Evolutionary conservation across 2,888 invertebrate genomes (phyloP), one percentile per base, ranked within the genome.

Genomic region (Drosophila gaucha): DNA sequence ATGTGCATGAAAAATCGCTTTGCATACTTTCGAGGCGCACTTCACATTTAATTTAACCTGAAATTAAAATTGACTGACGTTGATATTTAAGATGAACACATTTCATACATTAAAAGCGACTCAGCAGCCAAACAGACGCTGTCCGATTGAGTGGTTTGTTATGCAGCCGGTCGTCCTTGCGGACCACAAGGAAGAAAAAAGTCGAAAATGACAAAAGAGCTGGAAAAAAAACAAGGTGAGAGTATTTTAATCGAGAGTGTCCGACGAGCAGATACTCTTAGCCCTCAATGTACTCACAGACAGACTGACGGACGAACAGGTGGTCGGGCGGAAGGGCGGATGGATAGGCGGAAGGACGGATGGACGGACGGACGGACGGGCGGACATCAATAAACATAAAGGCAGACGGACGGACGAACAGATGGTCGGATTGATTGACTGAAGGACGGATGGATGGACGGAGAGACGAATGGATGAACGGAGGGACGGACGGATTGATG

Each of bases 41-140:
- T 82, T 76, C 69, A 78, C 70, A 85, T 82, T 79, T 82, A 79
- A 83, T 79, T 85, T 67, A 68, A 66, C 51, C 63, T 55, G 62
- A 85, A 83, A 83, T 85, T 79, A 82, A 83, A 85, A 83, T 82
- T 83, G 82, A 83, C 82, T 85, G 82, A 79, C 82, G 69, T 79
- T 77, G 66, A 82, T 80, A 78, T 80, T 80, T 64, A 69, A 67
- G 67, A 36, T 2, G 31, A 69, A 70, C 71, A 64, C 50, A 65
- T 54, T 56, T 18, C 41, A 47, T 47, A 38, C 56, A 54, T 59
- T 51, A 50, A 51, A 39, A 24, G 26, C 26, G 38, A 26, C 38
- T 14, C 50, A 30, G n/a, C 14, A 26, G 49, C 12, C 47, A 10
- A n/a, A 22, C 31, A 47, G 47, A 10, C 26, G 18, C 36, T 9